These are phyloP conservation scores for Nylanderia fulva DNA, from an alignment of 1,140 invertebrate species.

Conservation along the genomic window DNA sequence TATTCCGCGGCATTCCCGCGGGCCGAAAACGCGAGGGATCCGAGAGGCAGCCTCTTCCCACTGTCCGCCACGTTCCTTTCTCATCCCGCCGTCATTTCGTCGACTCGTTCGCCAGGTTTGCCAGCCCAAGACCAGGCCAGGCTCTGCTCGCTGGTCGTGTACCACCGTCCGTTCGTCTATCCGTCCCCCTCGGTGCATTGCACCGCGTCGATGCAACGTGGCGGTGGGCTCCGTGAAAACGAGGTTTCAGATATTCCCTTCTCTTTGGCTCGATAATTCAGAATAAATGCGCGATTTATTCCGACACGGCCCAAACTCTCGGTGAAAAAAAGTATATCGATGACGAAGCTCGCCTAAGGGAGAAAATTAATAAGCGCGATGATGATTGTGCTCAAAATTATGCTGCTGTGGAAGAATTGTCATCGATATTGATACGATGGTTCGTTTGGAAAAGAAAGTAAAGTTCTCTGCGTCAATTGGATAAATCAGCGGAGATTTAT, in stretches of 20 bases:
- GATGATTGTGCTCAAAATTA: slow-evolving; percentile 31
- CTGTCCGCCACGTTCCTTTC: slow-evolving; percentile 36
- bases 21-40: slow-evolving; percentile 71
- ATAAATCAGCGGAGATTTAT: slow-evolving; percentile 29
- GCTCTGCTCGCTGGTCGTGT: slow-evolving; percentile 65
- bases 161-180: slow-evolving; percentile 65
- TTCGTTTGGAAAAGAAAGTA: slow-evolving; percentile 30
- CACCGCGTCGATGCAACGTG: slow-evolving; percentile 59
- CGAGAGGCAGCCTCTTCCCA: slow-evolving; percentile 1
- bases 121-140: slow-evolving; percentile 36
- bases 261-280: slow-evolving; percentile 22
- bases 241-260: slow-evolving; percentile 39
- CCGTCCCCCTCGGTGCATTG: slow-evolving; percentile 66
- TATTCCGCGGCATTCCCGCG: slow-evolving; percentile 66
- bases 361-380: slow-evolving; percentile 49
- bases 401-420: slow-evolving; percentile 41
- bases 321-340: slow-evolving; percentile 35
- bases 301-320: not conserved
- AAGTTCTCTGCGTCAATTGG: slow-evolving; percentile 2
- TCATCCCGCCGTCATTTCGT: slow-evolving; percentile 61
- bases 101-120: slow-evolving; percentile 63
- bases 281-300: slow-evolving; percentile 49
- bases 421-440: slow-evolving; percentile 48
- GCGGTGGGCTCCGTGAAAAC: slow-evolving; percentile 26
- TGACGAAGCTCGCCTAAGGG: slow-evolving; percentile 13